Evolutionary conservation across 2,888 invertebrate species (phyloP).

Genomic region (Amphipyra tragopoginis): DNA sequence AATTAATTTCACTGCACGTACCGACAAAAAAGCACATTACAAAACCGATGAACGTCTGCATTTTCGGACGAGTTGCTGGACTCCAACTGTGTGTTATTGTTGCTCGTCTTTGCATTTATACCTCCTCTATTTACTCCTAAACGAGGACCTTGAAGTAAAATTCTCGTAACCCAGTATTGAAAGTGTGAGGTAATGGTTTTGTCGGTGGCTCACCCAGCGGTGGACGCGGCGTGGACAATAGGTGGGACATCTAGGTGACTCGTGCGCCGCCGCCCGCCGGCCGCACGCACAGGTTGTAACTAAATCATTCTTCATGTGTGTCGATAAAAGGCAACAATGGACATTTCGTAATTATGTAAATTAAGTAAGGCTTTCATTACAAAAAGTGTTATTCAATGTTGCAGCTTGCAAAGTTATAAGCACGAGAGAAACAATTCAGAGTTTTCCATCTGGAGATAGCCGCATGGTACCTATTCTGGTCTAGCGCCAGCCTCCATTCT

Average conservation of each 20-base stretch:
- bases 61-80: slow-evolving; percentile 81
- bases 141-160: slow-evolving; percentile 88
- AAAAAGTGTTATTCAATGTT: slow-evolving; percentile 12
- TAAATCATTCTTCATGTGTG: slow-evolving; percentile 48
- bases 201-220: slow-evolving; percentile 85
- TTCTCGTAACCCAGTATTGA: slow-evolving; percentile 90
- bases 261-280: slow-evolving; percentile 73
- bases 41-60: slow-evolving; percentile 80
- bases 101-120: slow-evolving; percentile 87
- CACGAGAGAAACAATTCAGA: too few relatives aligned
- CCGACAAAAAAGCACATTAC: slow-evolving; percentile 82
- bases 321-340: slow-evolving; percentile 47
- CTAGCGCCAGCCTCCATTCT: too few relatives aligned
- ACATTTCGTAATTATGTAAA: slow-evolving; percentile 34
- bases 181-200: slow-evolving; percentile 86
- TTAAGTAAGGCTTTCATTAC: slow-evolving; percentile 29
- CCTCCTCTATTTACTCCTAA: slow-evolving; percentile 87
- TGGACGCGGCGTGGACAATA: slow-evolving; percentile 82
- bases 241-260: slow-evolving; percentile 89
- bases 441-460: too few relatives aligned
- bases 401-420: too few relatives aligned
- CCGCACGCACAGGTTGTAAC: slow-evolving; percentile 81
- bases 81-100: slow-evolving; percentile 83
- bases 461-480: too few relatives aligned
- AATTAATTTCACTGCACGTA: slow-evolving; percentile 75